phyloP scores from a whole-genome alignment of 2,797 vertebrate species.

The Microchirus variegatus region DNA sequence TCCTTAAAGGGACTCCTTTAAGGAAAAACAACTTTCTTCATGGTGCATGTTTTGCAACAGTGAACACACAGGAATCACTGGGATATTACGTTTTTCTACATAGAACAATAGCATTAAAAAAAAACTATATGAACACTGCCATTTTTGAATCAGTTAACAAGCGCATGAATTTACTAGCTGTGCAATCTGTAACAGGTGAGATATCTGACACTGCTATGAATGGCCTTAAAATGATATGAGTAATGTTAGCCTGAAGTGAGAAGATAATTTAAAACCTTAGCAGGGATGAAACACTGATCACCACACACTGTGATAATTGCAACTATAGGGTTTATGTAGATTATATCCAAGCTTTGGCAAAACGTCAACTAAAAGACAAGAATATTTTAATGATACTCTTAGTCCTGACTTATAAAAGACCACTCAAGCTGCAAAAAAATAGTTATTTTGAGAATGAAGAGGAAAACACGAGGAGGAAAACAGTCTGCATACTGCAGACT shows the following conservation, averaged over 20 bases:
- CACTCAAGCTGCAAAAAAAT: slow-evolving; percentile 7
- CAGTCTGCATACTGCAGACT: no score
- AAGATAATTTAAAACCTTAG: slow-evolving; percentile 29
- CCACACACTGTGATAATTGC: not conserved
- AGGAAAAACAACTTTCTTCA: no score
- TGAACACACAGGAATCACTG: no score
- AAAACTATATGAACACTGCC: no score
- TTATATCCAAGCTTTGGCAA: slow-evolving; percentile 4
- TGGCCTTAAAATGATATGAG: not conserved
- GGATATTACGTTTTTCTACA: no score
- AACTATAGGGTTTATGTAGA: not conserved
- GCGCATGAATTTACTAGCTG: slow-evolving; percentile 11
- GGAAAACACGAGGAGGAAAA: no score
- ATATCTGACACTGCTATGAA: slow-evolving; percentile 20
- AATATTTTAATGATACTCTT: no score
- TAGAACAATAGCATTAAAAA: no score
- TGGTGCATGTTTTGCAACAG: no score
- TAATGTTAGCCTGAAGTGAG: slow-evolving; percentile 1
- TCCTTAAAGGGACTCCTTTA: no score
- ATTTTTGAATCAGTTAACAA: slow-evolving; percentile 33
- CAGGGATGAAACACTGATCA: not conserved
- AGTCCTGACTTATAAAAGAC: not conserved
- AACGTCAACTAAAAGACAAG: not conserved
- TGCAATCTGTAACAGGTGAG: slow-evolving; percentile 26
- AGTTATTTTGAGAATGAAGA: no score